Evolutionary conservation across 1,140 invertebrate genomes (phyloP).

Genomic region (Drosophila pallidifrons): DNA sequence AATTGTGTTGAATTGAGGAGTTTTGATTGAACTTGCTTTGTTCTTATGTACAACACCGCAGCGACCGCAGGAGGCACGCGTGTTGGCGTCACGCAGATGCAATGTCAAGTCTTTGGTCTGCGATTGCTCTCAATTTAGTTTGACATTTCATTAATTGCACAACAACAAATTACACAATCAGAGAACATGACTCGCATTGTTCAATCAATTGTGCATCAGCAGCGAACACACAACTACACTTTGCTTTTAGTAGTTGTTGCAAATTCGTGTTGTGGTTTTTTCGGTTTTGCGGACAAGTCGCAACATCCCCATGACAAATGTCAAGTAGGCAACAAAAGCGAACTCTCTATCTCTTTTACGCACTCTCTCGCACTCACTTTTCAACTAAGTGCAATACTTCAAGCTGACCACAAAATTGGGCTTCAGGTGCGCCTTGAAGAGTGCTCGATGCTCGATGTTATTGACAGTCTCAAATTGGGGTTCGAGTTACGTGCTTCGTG

Average conservation of each 20-base stretch:
- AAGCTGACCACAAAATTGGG: constrained; percentile 48
- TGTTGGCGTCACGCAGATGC: constrained; percentile 34
- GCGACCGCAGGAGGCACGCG: constrained; percentile 52
- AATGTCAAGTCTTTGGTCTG: constrained; percentile 57
- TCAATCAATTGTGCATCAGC: constrained; percentile 62
- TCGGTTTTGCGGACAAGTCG: constrained; percentile 23
- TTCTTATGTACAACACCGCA: constrained; percentile 18
- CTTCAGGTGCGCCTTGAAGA: constrained; percentile 29
- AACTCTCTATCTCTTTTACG: neutral
- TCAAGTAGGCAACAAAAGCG: neutral
- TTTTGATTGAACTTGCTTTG: constrained; percentile 55
- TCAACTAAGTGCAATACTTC: neutral
- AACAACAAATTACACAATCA: constrained; percentile 44
- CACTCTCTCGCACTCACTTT: neutral
- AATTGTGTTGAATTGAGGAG: constrained; percentile 9
- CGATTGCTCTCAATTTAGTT: constrained; percentile 72
- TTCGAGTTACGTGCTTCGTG: neutral
- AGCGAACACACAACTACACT: constrained; percentile 32
- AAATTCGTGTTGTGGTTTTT: constrained; percentile 65
- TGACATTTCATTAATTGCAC: constrained; percentile 78
- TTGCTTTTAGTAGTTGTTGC: constrained; percentile 52
- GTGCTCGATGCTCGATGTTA: constrained; percentile 8
- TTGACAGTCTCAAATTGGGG: neutral
- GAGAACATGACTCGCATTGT: constrained; percentile 43
- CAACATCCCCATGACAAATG: constrained; percentile 33